phyloP scores from a whole-genome alignment of 2,797 vertebrate genomes.

The Myripristis jacobus region DNA sequence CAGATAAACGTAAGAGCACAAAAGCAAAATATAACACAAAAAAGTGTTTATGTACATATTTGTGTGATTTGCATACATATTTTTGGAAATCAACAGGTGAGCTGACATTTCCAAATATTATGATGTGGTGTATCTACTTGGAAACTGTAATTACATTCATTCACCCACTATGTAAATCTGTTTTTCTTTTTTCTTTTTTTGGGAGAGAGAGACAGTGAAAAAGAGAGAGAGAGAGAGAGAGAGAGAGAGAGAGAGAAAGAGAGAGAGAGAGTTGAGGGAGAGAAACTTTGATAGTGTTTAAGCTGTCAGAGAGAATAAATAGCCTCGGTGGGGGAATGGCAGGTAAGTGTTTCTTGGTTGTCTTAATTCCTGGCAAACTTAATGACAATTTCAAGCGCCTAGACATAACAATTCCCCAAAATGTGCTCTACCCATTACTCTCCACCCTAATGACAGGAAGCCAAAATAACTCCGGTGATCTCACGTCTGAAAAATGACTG shows the following conservation, averaged over 20 bases:
- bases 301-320: slow-evolving; percentile 58
- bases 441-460: slow-evolving; percentile 54
- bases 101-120: background rate
- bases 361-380: slow-evolving; percentile 61
- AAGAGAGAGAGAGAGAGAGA: too few relatives aligned
- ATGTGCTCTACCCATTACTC: slow-evolving; percentile 55
- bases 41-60: background rate
- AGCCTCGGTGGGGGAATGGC: slow-evolving; percentile 30
- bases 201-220: too few relatives aligned
- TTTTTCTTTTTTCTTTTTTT: slow-evolving; percentile 13
- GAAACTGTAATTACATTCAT: slow-evolving; percentile 34
- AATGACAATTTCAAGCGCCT: slow-evolving; percentile 60
- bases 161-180: slow-evolving; percentile 38
- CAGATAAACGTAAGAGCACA: too few relatives aligned
- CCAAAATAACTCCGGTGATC: slow-evolving; percentile 54
- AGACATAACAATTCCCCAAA: slow-evolving; percentile 68
- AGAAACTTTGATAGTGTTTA: slow-evolving; percentile 41
- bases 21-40: too few relatives aligned
- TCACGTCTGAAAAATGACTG: slow-evolving; percentile 67
- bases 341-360: slow-evolving; percentile 47
- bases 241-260: too few relatives aligned
- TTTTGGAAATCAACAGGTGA: slow-evolving; percentile 10
- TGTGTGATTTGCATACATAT: slow-evolving; percentile 12
- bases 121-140: background rate
- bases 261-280: slow-evolving; percentile 15